Conservation (phyloP, 2,113 vertebrate species). For the Pyxicephalus adspersus region DNA sequence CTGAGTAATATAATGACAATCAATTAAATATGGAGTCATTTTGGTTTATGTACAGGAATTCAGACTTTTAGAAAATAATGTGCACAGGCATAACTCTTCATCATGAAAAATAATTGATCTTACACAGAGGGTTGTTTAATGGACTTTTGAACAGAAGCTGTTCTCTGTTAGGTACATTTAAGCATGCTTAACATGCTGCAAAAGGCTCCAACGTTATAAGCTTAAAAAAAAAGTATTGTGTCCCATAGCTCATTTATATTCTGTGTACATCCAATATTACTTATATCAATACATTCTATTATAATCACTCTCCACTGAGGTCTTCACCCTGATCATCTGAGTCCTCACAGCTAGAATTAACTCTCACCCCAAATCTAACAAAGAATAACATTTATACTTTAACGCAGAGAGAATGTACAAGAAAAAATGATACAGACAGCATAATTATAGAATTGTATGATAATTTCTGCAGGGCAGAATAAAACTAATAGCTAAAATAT, state of each 20-base stretch:
- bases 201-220: neutral
- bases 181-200: conserved; percentile 27
- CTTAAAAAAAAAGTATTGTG: conserved; percentile 10
- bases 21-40: neutral
- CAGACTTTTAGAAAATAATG: conserved; percentile 1
- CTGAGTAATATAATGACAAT: neutral
- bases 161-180: conserved; percentile 9
- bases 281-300: conserved; percentile 44
- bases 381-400: conserved; percentile 41
- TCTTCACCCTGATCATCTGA: conserved; percentile 34
- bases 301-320: conserved; percentile 37
- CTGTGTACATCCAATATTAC: conserved; percentile 43
- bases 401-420: conserved; percentile 27
- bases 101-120: conserved; percentile 38
- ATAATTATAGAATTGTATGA: conserved; percentile 1
- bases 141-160: conserved; percentile 34
- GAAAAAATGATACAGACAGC: neutral
- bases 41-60: neutral
- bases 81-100: conserved; percentile 12
- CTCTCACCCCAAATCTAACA: conserved; percentile 29
- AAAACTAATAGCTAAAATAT: neutral
- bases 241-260: conserved; percentile 39
- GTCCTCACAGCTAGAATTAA: conserved; percentile 14
- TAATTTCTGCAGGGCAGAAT: neutral
- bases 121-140: conserved; percentile 28